Conservation (phyloP, 1,140 invertebrate genomes). For the Dreissena polymorpha region DNA sequence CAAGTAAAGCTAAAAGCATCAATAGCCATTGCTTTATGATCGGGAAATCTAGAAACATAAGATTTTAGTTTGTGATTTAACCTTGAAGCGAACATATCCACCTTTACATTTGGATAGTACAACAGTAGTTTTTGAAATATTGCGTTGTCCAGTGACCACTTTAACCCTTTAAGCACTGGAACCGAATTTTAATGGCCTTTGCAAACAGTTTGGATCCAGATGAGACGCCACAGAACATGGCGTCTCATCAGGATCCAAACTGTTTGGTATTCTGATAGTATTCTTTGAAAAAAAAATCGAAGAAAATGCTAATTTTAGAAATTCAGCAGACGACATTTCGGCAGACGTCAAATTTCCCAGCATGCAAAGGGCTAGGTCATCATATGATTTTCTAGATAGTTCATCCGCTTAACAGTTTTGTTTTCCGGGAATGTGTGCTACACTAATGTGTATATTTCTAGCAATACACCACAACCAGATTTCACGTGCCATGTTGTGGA, state of each 20-base stretch:
- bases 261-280: too few relatives aligned
- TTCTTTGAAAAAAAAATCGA: too few relatives aligned
- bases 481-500: background rate
- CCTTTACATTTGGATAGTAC: background rate
- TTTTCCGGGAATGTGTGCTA: constrained; percentile 1
- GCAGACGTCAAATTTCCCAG: too few relatives aligned
- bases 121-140: background rate
- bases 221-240: too few relatives aligned
- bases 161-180: too few relatives aligned
- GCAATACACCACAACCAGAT: constrained; percentile 24
- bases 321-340: too few relatives aligned
- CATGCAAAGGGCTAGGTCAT: too few relatives aligned
- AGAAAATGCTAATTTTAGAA: too few relatives aligned
- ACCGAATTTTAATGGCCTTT: too few relatives aligned
- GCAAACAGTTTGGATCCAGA: too few relatives aligned
- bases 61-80: background rate
- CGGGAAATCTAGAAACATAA: constrained; percentile 2
- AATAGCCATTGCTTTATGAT: background rate
- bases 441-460: constrained; percentile 16
- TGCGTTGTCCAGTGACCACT: background rate
- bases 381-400: constrained; percentile 30
- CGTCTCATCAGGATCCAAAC: too few relatives aligned
- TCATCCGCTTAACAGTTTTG: constrained; percentile 8
- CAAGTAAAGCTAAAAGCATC: background rate
- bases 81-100: constrained; percentile 17